Evolutionary conservation across 2,113 vertebrate species (phyloP).

Genomic region (Salminus brasiliensis): DNA sequence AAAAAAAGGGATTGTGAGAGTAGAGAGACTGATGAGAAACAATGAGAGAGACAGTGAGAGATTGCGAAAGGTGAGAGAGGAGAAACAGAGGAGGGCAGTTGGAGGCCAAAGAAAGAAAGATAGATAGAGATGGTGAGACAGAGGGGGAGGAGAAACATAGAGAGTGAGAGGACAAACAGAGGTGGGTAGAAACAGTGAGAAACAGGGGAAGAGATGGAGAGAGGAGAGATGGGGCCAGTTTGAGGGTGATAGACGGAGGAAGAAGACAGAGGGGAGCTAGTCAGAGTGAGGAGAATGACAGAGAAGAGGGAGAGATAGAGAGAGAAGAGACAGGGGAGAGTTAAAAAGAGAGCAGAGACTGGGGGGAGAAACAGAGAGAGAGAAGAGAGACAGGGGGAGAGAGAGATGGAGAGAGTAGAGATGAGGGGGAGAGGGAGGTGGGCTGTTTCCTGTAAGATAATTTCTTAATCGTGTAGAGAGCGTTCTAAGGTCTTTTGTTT

Average conservation of each 20-base stretch:
- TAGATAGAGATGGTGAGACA: too few relatives aligned
- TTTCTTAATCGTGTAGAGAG: not conserved
- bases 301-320: not conserved
- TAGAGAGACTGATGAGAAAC: too few relatives aligned
- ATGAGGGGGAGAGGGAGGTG: not conserved
- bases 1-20: not conserved
- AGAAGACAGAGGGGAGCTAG: too few relatives aligned
- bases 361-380: not conserved
- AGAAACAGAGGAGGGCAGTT: not conserved
- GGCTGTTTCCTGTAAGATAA: constrained; percentile 16
- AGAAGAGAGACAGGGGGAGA: not conserved
- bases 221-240: not conserved
- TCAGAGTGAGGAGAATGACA: not conserved
- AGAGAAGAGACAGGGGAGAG: not conserved
- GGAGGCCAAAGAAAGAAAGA: not conserved
- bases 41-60: not conserved
- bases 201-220: not conserved
- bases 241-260: not conserved
- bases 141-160: not conserved
- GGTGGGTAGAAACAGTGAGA: not conserved
- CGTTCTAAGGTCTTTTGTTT: not conserved
- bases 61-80: not conserved
- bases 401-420: not conserved
- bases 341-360: not conserved
- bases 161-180: not conserved